These are phyloP conservation scores for Tubulanus polymorphus DNA, from an alignment of 2,888 invertebrate species.

Conservation along the genomic window DNA sequence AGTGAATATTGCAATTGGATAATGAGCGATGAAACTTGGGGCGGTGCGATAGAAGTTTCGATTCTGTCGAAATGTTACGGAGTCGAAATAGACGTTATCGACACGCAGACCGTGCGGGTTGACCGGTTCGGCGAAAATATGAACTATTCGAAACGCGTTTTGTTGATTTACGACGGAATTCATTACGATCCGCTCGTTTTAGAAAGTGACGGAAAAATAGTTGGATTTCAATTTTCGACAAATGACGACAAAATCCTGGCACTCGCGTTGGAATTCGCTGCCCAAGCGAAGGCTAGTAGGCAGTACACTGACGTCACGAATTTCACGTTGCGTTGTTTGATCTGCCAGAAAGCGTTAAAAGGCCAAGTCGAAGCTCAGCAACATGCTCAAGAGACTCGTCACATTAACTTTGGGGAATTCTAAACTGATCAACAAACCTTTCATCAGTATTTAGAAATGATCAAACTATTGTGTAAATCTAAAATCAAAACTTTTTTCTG, in stretches of 20 bases:
- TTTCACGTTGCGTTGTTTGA: constrained; percentile 77
- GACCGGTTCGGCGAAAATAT: constrained; percentile 90
- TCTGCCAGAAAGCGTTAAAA: constrained; percentile 71
- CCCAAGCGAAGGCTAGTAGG: constrained; percentile 80
- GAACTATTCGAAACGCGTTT: constrained; percentile 75
- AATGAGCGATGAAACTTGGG: constrained; percentile 74
- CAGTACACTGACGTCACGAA: constrained; percentile 88
- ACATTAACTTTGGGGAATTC: constrained; percentile 58
- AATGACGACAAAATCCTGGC: constrained; percentile 68
- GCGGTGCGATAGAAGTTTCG: constrained; percentile 91
- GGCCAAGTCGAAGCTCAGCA: constrained; percentile 79
- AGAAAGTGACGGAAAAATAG: constrained; percentile 61
- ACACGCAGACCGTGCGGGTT: constrained; percentile 78
- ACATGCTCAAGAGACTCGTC: constrained; percentile 81
- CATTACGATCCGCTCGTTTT: constrained; percentile 92
- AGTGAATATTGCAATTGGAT: constrained; percentile 88
- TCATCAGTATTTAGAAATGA: no score
- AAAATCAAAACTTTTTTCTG: no score
- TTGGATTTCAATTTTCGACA: constrained; percentile 74
- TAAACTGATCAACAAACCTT: no score
- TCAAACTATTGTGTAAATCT: no score
- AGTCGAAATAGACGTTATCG: constrained; percentile 88
- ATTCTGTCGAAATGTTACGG: constrained; percentile 80
- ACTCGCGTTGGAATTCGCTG: constrained; percentile 79
- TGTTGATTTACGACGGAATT: constrained; percentile 89